phyloP scores from a whole-genome alignment of 2,888 invertebrate species.

The Drosophila prolongata region DNA sequence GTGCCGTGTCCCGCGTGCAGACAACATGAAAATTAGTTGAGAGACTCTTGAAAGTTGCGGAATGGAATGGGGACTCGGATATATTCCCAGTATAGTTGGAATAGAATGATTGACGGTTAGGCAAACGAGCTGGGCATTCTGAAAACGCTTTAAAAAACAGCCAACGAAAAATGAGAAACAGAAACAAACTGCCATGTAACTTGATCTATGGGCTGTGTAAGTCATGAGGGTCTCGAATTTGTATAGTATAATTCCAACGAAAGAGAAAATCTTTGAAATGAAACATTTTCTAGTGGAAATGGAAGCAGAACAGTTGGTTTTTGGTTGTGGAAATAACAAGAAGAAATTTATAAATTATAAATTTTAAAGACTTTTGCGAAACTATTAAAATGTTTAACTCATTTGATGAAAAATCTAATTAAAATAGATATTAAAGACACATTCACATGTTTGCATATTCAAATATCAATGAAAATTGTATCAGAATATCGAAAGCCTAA shows the following conservation, averaged over 20 bases:
- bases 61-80: slow-evolving; percentile 12
- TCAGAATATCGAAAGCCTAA: background rate
- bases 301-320: background rate
- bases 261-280: background rate
- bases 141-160: slow-evolving; percentile 11
- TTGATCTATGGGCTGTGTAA: slow-evolving; percentile 20
- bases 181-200: slow-evolving; percentile 15
- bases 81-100: slow-evolving; percentile 27
- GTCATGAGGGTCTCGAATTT: slow-evolving; percentile 1
- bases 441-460: no score
- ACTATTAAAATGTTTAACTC: no score
- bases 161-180: background rate
- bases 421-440: no score
- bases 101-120: slow-evolving; percentile 57
- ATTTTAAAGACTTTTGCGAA: no score
- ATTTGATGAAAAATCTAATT: no score
- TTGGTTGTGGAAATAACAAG: background rate
- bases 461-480: background rate
- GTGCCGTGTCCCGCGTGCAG: slow-evolving; percentile 58
- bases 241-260: background rate
- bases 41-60: slow-evolving; percentile 38
- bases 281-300: background rate
- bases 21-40: slow-evolving; percentile 68
- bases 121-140: slow-evolving; percentile 32
- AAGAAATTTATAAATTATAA: no score